phyloP scores from a whole-genome alignment of 2,113 vertebrate species.

The Anser brachyrhynchus region DNA sequence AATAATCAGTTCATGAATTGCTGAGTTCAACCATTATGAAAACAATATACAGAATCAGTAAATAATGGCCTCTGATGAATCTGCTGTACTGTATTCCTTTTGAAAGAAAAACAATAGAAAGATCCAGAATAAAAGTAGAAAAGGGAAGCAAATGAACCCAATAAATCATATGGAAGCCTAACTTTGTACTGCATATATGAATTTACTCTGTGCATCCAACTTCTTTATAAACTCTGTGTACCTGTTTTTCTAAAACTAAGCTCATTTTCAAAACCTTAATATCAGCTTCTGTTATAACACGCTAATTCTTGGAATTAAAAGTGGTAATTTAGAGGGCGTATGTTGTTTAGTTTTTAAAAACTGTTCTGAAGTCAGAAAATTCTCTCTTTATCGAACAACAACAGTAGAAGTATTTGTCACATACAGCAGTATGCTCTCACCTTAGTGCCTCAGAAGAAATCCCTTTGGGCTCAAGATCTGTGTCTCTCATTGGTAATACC shows the following conservation, averaged over 20 bases:
- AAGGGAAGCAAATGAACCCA: conserved; percentile 19
- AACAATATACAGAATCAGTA: conserved; percentile 67
- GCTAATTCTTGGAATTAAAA: neutral
- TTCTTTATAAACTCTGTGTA: neutral
- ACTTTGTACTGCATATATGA: neutral
- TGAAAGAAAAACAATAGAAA: conserved; percentile 45
- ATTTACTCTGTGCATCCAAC: neutral
- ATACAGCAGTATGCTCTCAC: neutral
- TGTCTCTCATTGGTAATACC: neutral
- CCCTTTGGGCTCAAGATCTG: neutral
- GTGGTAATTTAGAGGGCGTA: neutral
- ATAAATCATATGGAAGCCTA: neutral
- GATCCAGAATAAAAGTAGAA: conserved; percentile 34
- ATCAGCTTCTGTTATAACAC: neutral
- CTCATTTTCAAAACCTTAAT: neutral
- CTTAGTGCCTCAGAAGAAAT: neutral
- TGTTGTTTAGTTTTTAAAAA: neutral
- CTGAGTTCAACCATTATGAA: conserved; percentile 63
- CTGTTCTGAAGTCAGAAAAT: neutral
- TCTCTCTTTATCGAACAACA: neutral
- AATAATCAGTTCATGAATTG: conserved; percentile 64
- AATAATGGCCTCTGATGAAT: conserved; percentile 68
- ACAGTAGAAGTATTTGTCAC: neutral
- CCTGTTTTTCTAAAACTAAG: neutral
- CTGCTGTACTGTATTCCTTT: conserved; percentile 19